Evolutionary conservation across 2,888 invertebrate genomes (phyloP).

Genomic region (Cryptocephalus moraei): DNA sequence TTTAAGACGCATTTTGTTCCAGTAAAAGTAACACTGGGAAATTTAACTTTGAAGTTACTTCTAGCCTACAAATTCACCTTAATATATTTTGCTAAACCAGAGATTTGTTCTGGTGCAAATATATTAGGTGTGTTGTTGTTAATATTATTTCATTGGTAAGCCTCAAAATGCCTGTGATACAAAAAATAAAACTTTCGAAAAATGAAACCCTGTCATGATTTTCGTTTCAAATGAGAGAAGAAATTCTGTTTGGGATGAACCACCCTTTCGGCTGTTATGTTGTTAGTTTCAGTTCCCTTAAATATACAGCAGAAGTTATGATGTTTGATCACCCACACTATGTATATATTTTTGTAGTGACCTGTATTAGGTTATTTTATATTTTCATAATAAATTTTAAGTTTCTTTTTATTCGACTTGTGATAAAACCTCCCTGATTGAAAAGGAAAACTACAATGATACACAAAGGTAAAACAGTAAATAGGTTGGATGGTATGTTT

Average conservation of each 20-base stretch:
- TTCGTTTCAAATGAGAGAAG: not conserved
- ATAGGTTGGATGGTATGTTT: no score
- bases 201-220: slow-evolving; percentile 6
- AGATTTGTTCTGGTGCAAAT: no score
- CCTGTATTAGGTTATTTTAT: slow-evolving; percentile 26
- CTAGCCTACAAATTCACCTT: no score
- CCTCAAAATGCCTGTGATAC: slow-evolving; percentile 36
- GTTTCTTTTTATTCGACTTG: slow-evolving; percentile 13
- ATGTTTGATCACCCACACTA: slow-evolving; percentile 11
- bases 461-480: no score
- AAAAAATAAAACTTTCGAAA: slow-evolving; percentile 17
- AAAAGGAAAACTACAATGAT: no score
- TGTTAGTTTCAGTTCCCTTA: not conserved
- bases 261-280: not conserved
- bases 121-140: no score
- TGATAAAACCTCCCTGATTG: no score
- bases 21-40: no score
- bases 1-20: no score
- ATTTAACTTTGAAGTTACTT: no score
- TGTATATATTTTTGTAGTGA: slow-evolving; percentile 25
- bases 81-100: no score
- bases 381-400: slow-evolving; percentile 26
- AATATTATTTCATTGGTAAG: slow-evolving; percentile 23
- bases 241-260: not conserved
- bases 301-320: not conserved